Conservation (phyloP, 2,888 invertebrate genomes). For the Drosophila pseudotalamancana region DNA sequence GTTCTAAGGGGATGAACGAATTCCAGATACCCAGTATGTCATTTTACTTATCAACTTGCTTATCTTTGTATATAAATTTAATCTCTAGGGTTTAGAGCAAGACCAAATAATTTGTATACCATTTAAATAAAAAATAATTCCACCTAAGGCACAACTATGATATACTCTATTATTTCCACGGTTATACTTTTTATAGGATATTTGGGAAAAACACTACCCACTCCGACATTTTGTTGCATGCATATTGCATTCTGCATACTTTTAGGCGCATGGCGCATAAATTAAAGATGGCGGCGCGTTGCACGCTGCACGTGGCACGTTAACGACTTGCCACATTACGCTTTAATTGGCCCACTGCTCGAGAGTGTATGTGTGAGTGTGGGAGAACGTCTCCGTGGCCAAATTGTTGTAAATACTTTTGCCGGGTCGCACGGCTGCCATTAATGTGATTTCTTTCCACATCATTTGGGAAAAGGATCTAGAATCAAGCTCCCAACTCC, state of each 20-base stretch:
- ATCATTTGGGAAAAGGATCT: conserved; percentile 61
- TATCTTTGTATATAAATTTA: no score
- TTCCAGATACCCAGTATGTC: not conserved
- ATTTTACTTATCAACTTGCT: not conserved
- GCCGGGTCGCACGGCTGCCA: conserved; percentile 57
- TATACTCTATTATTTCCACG: not conserved
- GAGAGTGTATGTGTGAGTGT: not conserved
- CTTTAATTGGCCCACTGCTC: conserved; percentile 57
- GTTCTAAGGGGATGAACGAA: not conserved
- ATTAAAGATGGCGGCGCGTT: conserved; percentile 53
- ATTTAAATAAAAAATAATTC: no score
- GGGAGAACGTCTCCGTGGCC: not conserved
- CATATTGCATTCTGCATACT: conserved; percentile 42
- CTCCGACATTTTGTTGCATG: conserved; percentile 33
- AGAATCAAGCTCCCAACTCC: conserved; percentile 27
- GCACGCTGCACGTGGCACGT: conserved; percentile 33
- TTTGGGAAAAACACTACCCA: not conserved
- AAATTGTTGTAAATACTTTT: conserved; percentile 37
- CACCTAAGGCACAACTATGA: not conserved
- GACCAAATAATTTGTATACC: no score
- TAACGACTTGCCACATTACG: conserved; percentile 51
- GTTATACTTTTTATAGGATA: not conserved
- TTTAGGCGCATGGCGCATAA: conserved; percentile 55
- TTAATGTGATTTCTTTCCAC: conserved; percentile 75
- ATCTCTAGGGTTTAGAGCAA: no score